Percentiles rank a stretch among this genome's conserved stretches.
Evolutionary conservation across 1,140 invertebrate genomes (phyloP).

Genomic region (Drosophila serrata): DNA sequence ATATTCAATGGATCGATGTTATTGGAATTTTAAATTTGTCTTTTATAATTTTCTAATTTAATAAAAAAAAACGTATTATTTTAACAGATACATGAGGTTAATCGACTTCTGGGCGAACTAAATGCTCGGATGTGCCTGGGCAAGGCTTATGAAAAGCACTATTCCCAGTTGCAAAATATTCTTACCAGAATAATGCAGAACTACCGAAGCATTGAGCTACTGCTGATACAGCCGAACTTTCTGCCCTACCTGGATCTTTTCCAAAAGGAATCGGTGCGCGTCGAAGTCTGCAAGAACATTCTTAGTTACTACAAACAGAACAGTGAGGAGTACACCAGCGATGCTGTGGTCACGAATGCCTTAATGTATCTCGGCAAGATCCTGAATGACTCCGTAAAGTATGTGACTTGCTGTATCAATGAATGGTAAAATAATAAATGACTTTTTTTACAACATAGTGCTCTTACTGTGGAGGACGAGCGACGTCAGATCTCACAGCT

Average conservation of each 20-base stretch:
- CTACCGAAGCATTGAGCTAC: conserved; percentile 87
- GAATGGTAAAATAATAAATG: not conserved
- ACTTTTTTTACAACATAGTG: conserved; percentile 86
- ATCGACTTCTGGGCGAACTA: conserved; percentile 93
- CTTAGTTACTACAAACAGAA: conserved; percentile 88
- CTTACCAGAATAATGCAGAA: conserved; percentile 91
- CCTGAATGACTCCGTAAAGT: conserved; percentile 97
- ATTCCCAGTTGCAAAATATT: conserved; percentile 91
- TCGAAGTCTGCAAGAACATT: conserved; percentile 94
- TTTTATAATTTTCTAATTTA: too few relatives aligned
- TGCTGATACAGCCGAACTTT: conserved; percentile 91
- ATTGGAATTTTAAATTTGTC: too few relatives aligned
- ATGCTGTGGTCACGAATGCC: conserved; percentile 94
- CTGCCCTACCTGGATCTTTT: conserved; percentile 95
- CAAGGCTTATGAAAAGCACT: conserved; percentile 91
- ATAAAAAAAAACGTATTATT: too few relatives aligned
- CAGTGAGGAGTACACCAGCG: conserved; percentile 88
- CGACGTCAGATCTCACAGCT: conserved; percentile 93
- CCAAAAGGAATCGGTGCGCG: conserved; percentile 92
- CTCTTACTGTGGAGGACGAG: conserved; percentile 97
- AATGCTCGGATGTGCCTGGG: conserved; percentile 91
- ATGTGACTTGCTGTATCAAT: conserved; percentile 69
- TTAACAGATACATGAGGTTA: conserved; percentile 91
- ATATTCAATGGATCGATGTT: too few relatives aligned
- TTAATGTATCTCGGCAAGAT: conserved; percentile 94